A percentile compares a stretch with the other conserved stretches of the same genome.
These are phyloP conservation scores for Toxotes jaculatrix DNA, from an alignment of 2,113 vertebrate species.

Conservation along the genomic window DNA sequence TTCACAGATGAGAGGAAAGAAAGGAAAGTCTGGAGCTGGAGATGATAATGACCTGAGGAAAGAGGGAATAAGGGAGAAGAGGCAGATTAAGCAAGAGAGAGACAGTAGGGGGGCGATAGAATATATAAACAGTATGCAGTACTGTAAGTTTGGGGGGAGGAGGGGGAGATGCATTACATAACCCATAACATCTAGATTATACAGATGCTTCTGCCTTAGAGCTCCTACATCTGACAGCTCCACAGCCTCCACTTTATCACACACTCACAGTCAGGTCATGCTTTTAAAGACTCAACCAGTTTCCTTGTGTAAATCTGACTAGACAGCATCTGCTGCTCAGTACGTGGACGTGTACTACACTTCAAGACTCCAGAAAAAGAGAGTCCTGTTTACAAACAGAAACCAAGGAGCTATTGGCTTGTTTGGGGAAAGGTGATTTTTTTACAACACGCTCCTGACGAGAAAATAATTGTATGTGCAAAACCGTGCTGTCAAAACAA, in stretches of 20 bases:
- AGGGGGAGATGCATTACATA: conserved; percentile 69
- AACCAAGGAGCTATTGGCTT: neutral
- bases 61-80: conserved; percentile 59
- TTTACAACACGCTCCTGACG: neutral
- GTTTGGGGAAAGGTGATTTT: neutral
- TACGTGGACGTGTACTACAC: neutral
- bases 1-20: conserved; percentile 85
- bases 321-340: conserved; percentile 38
- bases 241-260: conserved; percentile 65
- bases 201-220: conserved; percentile 71
- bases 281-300: conserved; percentile 56
- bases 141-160: conserved; percentile 47
- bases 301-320: conserved; percentile 50
- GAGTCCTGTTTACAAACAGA: conserved; percentile 7
- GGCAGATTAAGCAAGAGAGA: conserved; percentile 60
- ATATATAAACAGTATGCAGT: conserved; percentile 67
- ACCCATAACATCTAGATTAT: conserved; percentile 74
- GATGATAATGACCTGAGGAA: conserved; percentile 78
- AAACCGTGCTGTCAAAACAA: neutral
- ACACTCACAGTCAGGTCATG: conserved; percentile 63
- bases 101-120: conserved; percentile 19
- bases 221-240: conserved; percentile 61
- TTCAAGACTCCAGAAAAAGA: neutral
- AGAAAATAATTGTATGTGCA: neutral
- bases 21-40: conserved; percentile 76